A percentile compares a stretch with the other conserved stretches of the same genome.
Evolutionary conservation across 2,113 vertebrate species (phyloP).

Genomic region (Ceyx cyanopectus): DNA sequence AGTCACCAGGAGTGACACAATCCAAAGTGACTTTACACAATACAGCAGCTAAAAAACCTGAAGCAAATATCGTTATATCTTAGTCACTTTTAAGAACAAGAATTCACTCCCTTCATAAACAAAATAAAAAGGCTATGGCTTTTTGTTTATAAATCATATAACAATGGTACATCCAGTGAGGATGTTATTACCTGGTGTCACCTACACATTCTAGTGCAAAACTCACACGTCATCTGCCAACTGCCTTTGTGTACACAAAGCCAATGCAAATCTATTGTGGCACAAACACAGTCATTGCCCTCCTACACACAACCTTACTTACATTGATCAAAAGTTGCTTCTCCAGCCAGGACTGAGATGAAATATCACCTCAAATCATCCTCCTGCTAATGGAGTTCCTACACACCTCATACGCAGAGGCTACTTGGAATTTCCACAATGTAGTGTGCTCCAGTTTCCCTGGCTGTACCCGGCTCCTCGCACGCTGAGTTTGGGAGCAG

Average conservation of each 20-base stretch:
- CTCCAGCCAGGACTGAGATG: neutral
- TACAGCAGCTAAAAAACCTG: neutral
- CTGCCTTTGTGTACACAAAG: neutral
- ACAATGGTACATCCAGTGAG: fast-evolving
- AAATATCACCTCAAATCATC: neutral
- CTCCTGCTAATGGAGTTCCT: neutral
- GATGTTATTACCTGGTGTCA: neutral
- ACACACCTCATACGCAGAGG: neutral
- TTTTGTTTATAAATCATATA: neutral
- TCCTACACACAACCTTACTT: fast-evolving
- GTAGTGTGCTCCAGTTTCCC: neutral
- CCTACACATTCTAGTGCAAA: neutral
- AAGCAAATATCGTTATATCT: neutral
- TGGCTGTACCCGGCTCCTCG: neutral
- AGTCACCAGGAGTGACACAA: neutral
- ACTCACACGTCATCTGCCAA: neutral
- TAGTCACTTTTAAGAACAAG: neutral
- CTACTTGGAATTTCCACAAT: neutral
- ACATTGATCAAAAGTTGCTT: neutral
- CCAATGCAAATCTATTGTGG: neutral
- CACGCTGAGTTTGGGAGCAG: neutral
- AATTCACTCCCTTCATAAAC: neutral
- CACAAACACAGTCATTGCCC: neutral
- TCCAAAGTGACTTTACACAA: constrained; percentile 43
- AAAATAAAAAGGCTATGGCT: neutral